Evolutionary conservation across 2,888 invertebrate genomes (phyloP).

Genomic region (Leucoptera coffeella): DNA sequence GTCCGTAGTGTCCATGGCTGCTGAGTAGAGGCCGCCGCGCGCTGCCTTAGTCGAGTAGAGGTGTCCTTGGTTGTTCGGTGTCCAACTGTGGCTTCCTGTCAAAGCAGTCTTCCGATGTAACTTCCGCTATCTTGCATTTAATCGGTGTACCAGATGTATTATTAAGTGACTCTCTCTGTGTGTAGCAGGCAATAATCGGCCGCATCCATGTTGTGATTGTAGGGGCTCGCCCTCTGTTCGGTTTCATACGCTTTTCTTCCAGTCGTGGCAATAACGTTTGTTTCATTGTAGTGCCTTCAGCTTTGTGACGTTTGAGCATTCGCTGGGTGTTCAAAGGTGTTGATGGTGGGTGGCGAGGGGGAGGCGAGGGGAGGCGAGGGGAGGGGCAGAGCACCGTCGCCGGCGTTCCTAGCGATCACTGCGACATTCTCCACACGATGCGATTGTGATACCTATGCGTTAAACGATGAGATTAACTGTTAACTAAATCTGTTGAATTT

Average conservation of each 20-base stretch:
- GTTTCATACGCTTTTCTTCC: conserved; percentile 44
- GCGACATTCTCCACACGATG: conserved; percentile 26
- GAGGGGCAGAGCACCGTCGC: conserved; percentile 21
- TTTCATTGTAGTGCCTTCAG: conserved; percentile 51
- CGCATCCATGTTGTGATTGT: no score
- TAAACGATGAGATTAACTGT: conserved; percentile 18
- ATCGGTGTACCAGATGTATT: conserved; percentile 15
- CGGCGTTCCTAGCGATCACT: conserved; percentile 41
- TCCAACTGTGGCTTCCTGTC: conserved; percentile 48
- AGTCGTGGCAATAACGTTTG: conserved; percentile 37
- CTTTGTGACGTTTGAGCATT: no score
- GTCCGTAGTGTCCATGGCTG: conserved; percentile 10
- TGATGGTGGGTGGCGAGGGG: no score
- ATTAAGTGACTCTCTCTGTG: conserved; percentile 1
- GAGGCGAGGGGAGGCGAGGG: no score
- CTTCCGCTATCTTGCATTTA: conserved; percentile 44
- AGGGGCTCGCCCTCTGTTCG: no score
- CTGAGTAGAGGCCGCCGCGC: conserved; percentile 9
- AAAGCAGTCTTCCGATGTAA: conserved; percentile 52
- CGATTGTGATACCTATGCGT: conserved; percentile 15
- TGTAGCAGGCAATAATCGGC: conserved; percentile 3
- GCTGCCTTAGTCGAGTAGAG: conserved; percentile 34
- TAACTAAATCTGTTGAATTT: conserved; percentile 12
- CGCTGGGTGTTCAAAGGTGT: no score
- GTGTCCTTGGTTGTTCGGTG: conserved; percentile 23